phyloP scores from a whole-genome alignment of 2,797 vertebrate genomes.

The Ptychadena robeensis region DNA sequence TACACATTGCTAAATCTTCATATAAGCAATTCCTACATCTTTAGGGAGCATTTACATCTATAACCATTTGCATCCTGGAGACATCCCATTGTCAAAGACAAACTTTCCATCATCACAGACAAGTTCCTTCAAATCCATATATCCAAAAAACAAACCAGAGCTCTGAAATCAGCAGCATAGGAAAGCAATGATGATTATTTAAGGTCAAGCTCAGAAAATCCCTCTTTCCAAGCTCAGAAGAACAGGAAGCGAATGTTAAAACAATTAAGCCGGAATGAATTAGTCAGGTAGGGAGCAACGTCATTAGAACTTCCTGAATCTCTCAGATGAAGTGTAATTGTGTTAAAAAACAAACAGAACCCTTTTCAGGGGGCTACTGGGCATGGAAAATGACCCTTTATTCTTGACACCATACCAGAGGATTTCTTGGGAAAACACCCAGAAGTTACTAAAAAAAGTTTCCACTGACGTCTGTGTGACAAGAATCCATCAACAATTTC shows the following conservation, averaged over 20 bases:
- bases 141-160: background rate
- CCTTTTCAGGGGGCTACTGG: constrained; percentile 27
- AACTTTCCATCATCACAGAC: background rate
- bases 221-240: constrained; percentile 43
- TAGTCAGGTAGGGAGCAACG: constrained; percentile 60
- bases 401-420: background rate
- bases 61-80: too few species aligned
- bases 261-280: constrained; percentile 61
- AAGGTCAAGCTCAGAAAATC: constrained; percentile 46
- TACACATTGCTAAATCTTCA: too few species aligned
- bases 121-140: background rate
- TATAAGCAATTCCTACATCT: too few species aligned
- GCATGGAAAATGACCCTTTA: constrained; percentile 20
- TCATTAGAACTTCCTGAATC: constrained; percentile 57
- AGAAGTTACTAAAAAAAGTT: constrained; percentile 13
- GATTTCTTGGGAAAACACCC: constrained; percentile 45
- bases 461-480: constrained; percentile 13
- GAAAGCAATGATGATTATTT: constrained; percentile 18
- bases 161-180: constrained; percentile 5
- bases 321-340: constrained; percentile 30
- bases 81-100: background rate
- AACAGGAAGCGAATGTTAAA: constrained; percentile 59
- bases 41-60: too few species aligned
- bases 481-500: background rate
- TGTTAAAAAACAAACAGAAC: constrained; percentile 39